Conservation (phyloP, 2,797 vertebrate species). For the Liparis tanakae region DNA sequence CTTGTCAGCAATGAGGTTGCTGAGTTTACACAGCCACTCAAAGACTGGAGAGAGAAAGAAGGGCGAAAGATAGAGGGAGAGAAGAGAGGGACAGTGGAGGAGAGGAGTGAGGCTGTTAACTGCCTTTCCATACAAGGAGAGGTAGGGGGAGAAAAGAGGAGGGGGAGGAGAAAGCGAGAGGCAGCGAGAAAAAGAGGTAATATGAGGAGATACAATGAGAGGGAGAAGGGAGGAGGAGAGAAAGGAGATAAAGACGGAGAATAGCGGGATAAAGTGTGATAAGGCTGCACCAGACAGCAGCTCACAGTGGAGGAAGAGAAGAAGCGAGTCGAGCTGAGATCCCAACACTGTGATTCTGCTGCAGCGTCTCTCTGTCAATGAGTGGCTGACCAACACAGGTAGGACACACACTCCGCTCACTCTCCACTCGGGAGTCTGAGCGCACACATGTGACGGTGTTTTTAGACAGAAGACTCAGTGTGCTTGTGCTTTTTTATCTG, state of each 20-base stretch:
- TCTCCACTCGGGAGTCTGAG: slow-evolving; percentile 17
- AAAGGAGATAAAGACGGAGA: slow-evolving; percentile 69
- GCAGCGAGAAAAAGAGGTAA: slow-evolving; percentile 43
- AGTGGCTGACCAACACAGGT: slow-evolving; percentile 75
- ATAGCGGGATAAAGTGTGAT: slow-evolving; percentile 63
- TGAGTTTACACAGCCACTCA: slow-evolving; percentile 62
- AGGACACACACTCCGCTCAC: slow-evolving; percentile 63
- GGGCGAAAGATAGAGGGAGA: slow-evolving; percentile 32
- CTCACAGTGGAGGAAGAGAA: slow-evolving; percentile 32
- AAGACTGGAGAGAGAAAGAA: slow-evolving; percentile 30
- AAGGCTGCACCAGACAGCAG: slow-evolving; percentile 51
- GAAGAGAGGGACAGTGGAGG: slow-evolving; percentile 50
- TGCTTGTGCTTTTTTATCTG: neutral
- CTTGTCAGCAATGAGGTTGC: slow-evolving; percentile 67
- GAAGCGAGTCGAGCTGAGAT: slow-evolving; percentile 43
- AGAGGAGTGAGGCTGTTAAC: slow-evolving; percentile 67
- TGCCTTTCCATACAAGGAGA: slow-evolving; percentile 82
- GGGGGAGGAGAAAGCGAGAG: slow-evolving; percentile 67
- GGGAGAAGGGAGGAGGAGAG: slow-evolving; percentile 65
- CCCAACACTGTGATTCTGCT: slow-evolving; percentile 35
- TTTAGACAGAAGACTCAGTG: neutral
- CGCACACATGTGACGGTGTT: neutral
- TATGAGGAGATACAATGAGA: slow-evolving; percentile 53
- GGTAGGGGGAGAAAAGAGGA: slow-evolving; percentile 68
- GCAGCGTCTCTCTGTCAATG: slow-evolving; percentile 61